Percentiles rank a stretch among this genome's conserved stretches.
Evolutionary conservation across 2,888 invertebrate genomes (phyloP).

Genomic region (Tuberolachnus salignus): DNA sequence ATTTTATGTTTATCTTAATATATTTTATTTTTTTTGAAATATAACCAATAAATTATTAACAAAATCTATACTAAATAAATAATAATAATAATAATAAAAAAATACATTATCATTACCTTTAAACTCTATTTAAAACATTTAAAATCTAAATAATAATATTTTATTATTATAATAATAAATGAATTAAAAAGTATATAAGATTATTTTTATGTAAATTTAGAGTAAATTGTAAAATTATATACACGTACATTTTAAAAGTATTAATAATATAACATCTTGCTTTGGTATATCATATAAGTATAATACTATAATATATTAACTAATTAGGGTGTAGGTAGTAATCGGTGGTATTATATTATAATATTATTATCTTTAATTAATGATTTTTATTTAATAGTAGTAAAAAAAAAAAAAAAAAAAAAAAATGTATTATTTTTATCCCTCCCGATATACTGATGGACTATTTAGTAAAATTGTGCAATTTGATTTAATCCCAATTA

Average conservation of each 20-base stretch:
- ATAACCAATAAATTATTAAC: constrained; percentile 43
- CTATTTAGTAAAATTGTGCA: constrained; percentile 31
- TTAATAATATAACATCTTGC: constrained; percentile 52
- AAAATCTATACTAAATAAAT: constrained; percentile 18
- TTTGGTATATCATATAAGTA: constrained; percentile 54
- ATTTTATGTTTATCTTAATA: constrained; percentile 50
- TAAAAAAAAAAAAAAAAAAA: constrained; percentile 29
- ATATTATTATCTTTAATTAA: constrained; percentile 15
- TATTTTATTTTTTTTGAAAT: constrained; percentile 34
- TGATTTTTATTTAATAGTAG: constrained; percentile 42
- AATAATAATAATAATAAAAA: constrained; percentile 36
- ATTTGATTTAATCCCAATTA: constrained; percentile 27
- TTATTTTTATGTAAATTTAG: constrained; percentile 56
- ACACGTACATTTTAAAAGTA: constrained; percentile 50
- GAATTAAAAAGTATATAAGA: constrained; percentile 55
- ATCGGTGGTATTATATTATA: constrained; percentile 26
- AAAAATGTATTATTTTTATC: constrained; percentile 18
- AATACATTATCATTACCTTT: constrained; percentile 51
- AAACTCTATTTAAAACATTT: constrained; percentile 48
- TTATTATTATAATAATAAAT: constrained; percentile 37
- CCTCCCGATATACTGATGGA: constrained; percentile 2
- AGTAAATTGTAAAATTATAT: constrained; percentile 48
- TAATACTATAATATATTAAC: constrained; percentile 25
- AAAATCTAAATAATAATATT: constrained; percentile 14
- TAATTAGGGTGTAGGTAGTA: constrained; percentile 53